Evolutionary conservation across 2,888 invertebrate species (phyloP).

Genomic region (Latrodectus elegans): DNA sequence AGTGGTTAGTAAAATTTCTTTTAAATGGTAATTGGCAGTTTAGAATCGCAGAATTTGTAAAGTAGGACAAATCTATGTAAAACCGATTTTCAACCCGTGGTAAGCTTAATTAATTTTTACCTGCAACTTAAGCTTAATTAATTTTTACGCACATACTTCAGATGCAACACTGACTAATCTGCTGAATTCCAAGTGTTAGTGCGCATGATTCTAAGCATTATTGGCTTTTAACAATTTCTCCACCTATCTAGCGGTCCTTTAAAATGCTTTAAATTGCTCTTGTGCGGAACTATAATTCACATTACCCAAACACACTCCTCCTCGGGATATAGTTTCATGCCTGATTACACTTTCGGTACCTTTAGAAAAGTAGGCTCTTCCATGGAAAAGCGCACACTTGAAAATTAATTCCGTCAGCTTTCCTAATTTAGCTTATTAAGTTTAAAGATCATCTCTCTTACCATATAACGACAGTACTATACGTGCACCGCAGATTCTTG

Average conservation of each 20-base stretch:
- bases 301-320: slow-evolving; percentile 6
- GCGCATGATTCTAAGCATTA: neutral
- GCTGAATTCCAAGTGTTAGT: no score
- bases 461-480: neutral
- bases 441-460: slow-evolving; percentile 14
- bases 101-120: no score
- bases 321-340: slow-evolving; percentile 4
- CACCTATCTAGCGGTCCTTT: neutral
- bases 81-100: no score
- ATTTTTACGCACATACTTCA: no score
- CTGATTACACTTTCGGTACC: slow-evolving; percentile 9
- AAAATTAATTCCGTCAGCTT: slow-evolving; percentile 46
- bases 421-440: slow-evolving; percentile 48
- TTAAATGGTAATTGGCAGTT: no score
- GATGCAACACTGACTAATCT: no score
- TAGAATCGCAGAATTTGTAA: no score
- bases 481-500: neutral
- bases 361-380: neutral
- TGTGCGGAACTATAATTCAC: slow-evolving; percentile 13
- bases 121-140: no score
- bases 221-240: slow-evolving; percentile 11
- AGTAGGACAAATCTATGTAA: no score
- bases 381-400: slow-evolving; percentile 9
- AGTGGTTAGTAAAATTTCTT: no score
- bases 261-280: slow-evolving; percentile 34